phyloP scores from a whole-genome alignment of 2,888 invertebrate genomes.

The Leptopilina drosophilae region DNA sequence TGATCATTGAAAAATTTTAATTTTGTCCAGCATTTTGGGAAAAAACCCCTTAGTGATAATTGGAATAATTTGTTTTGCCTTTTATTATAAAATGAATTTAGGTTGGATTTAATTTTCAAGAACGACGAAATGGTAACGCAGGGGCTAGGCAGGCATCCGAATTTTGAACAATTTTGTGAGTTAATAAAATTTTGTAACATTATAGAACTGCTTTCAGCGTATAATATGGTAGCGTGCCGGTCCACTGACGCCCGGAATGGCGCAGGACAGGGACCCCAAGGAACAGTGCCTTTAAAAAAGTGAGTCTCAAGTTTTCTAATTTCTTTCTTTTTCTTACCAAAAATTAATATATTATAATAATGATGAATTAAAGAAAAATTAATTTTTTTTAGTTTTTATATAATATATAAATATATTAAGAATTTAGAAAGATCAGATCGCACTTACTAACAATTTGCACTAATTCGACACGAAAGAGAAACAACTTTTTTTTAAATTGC shows the following conservation, averaged over 20 bases:
- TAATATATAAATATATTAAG: conserved; percentile 25
- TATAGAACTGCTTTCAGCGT: conserved; percentile 88
- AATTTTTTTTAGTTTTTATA: not conserved
- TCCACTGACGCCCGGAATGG: conserved; percentile 96
- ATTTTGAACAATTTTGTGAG: conserved; percentile 55
- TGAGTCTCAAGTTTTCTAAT: conserved; percentile 81
- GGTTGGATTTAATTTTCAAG: conserved; percentile 35
- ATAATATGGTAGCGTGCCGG: conserved; percentile 98
- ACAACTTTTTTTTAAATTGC: not conserved
- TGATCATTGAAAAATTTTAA: too few species aligned
- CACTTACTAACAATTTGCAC: conserved; percentile 56
- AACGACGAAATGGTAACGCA: conserved; percentile 61
- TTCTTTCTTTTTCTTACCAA: not conserved
- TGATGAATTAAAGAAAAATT: not conserved
- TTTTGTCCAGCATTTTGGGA: too few species aligned
- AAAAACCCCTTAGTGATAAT: too few species aligned
- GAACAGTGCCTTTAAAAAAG: conserved; percentile 99
- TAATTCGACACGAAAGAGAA: not conserved
- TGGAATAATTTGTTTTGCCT: too few species aligned
- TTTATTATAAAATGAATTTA: too few species aligned
- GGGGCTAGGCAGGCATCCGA: conserved; percentile 64
- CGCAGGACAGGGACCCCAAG: conserved; percentile 83
- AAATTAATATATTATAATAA: not conserved
- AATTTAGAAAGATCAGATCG: conserved; percentile 60
- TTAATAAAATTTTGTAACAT: conserved; percentile 74